These are phyloP conservation scores for Epiblema foenella DNA, from an alignment of 2,888 invertebrate genomes.

Conservation along the genomic window DNA sequence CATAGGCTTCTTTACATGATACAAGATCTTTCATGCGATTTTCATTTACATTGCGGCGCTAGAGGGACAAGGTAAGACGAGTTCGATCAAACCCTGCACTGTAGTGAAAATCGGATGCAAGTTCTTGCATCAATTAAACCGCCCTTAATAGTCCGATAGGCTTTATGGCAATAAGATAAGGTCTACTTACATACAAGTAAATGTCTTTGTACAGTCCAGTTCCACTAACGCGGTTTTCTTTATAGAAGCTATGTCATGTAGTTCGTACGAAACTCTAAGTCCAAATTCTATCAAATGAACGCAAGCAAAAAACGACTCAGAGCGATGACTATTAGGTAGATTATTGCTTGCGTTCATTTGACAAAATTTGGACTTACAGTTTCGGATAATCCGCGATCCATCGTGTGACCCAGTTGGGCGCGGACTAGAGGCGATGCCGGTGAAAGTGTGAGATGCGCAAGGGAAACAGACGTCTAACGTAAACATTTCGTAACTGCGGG, in stretches of 20 bases:
- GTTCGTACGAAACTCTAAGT: too few species aligned
- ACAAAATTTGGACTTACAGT: too few species aligned
- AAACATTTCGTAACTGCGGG: slow-evolving; percentile 74
- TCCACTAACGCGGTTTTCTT: slow-evolving; percentile 10
- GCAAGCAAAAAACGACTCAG: too few species aligned
- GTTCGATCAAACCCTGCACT: neutral
- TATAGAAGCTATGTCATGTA: slow-evolving; percentile 2
- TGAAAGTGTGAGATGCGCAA: slow-evolving; percentile 76
- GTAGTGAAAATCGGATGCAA: neutral
- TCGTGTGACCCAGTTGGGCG: slow-evolving; percentile 67
- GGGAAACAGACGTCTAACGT: slow-evolving; percentile 63
- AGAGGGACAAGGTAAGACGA: neutral
- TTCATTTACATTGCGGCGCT: too few species aligned
- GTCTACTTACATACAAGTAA: neutral
- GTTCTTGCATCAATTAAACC: too few species aligned
- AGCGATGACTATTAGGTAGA: too few species aligned
- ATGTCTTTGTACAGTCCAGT: slow-evolving; percentile 14
- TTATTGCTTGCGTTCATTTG: too few species aligned
- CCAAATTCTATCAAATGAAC: too few species aligned
- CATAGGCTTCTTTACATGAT: too few species aligned
- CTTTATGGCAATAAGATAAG: neutral
- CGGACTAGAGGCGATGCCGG: slow-evolving; percentile 59
- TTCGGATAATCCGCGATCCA: slow-evolving; percentile 59
- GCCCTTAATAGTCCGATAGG: neutral
- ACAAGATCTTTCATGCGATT: too few species aligned